Evolutionary conservation across 2,113 vertebrate genomes (phyloP).

Genomic region (Craseonycteris thonglongyai): DNA sequence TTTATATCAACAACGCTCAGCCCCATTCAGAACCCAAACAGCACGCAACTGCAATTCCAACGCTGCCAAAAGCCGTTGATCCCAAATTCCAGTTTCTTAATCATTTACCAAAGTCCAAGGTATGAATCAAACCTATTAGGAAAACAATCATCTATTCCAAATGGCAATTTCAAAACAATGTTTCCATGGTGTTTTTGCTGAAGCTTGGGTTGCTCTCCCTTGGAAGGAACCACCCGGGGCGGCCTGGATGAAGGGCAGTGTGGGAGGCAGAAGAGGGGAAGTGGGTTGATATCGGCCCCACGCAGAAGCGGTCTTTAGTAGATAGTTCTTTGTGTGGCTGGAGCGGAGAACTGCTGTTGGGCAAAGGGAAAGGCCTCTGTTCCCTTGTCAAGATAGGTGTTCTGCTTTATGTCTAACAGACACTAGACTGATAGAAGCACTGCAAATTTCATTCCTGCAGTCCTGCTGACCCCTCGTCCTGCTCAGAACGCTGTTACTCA

Average conservation of each 20-base stretch:
- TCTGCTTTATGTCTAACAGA: not conserved
- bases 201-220: not conserved
- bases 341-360: not conserved
- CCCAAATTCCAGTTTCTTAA: constrained; percentile 76
- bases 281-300: not conserved
- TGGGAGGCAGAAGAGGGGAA: not conserved
- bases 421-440: not conserved
- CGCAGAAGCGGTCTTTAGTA: not conserved
- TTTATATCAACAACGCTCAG: not conserved
- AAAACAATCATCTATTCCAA: not conserved
- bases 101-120: constrained; percentile 74
- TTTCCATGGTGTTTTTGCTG: not conserved
- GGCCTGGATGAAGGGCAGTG: not conserved
- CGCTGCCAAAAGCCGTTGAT: constrained; percentile 20
- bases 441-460: not conserved
- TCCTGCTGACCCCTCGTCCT: not conserved
- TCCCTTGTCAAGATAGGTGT: not conserved
- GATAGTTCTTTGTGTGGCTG: not conserved
- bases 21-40: rapidly evolving
- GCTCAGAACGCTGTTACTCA: not conserved
- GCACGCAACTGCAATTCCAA: not conserved
- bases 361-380: not conserved
- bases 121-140: constrained; percentile 10
- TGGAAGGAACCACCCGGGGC: not conserved
- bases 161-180: not conserved